Percentiles rank a stretch among this genome's conserved stretches.
Conservation (phyloP, 1,140 invertebrate species). For the Saxidomus purpurata region DNA sequence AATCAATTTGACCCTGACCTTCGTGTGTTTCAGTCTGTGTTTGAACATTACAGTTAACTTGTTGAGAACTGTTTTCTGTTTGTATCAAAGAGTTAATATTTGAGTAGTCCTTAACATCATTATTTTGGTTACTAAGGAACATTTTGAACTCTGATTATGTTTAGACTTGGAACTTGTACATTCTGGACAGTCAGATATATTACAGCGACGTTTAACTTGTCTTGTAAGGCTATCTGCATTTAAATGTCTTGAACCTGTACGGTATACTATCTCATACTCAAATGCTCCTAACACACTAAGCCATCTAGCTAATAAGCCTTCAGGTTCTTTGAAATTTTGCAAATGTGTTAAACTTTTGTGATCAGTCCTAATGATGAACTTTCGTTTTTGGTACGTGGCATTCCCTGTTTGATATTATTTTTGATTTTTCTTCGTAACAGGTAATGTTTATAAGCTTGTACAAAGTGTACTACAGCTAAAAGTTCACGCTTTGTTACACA, state of each 20-base stretch:
- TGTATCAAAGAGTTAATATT: no score
- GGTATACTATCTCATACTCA: constrained; percentile 63
- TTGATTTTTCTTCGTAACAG: no score
- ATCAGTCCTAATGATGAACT: constrained; percentile 36
- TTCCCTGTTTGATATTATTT: no score
- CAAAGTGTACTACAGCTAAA: no score
- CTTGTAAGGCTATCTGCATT: constrained; percentile 62
- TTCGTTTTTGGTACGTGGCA: no score
- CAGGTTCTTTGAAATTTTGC: constrained; percentile 57
- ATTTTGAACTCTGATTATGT: no score
- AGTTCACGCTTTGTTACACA: no score
- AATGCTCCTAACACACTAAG: constrained; percentile 58
- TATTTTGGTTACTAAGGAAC: no score
- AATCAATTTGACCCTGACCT: background rate
- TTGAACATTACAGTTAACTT: constrained; percentile 4
- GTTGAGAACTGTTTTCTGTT: no score
- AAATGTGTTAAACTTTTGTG: constrained; percentile 53
- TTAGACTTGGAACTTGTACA: background rate
- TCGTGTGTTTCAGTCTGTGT: background rate
- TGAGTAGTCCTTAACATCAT: no score
- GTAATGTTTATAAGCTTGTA: no score
- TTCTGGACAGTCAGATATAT: constrained; percentile 19
- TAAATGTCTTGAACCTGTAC: constrained; percentile 51
- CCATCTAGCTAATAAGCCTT: constrained; percentile 67
- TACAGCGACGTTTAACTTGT: constrained; percentile 38